These are phyloP conservation scores for Callaeas wilsoni DNA, from an alignment of 2,113 vertebrate species.

Conservation along the genomic window DNA sequence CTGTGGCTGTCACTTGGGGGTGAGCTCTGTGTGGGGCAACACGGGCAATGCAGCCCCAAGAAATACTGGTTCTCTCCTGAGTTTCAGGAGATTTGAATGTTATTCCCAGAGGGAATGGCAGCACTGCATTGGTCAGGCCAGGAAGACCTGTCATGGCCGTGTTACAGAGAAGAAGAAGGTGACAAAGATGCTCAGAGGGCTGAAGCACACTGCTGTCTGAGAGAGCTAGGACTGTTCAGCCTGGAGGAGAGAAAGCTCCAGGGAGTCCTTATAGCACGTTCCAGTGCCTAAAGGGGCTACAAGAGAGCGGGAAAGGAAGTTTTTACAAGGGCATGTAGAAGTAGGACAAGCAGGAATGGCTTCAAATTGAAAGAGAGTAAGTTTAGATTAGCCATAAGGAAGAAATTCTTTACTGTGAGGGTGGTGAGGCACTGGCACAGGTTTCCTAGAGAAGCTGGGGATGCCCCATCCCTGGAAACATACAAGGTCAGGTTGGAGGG, in stretches of 20 bases:
- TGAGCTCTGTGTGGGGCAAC: slow-evolving; percentile 49
- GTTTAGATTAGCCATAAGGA: not conserved
- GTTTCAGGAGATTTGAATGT: not conserved
- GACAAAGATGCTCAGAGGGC: not conserved
- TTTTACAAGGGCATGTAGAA: not conserved
- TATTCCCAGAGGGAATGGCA: not conserved
- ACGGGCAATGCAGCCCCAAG: not conserved
- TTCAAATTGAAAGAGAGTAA: not conserved
- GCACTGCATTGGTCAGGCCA: not conserved
- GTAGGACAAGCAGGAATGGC: not conserved
- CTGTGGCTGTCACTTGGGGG: slow-evolving; percentile 87
- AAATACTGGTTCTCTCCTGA: not conserved
- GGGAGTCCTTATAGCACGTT: not conserved
- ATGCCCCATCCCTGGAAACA: not conserved
- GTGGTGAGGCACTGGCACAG: not conserved
- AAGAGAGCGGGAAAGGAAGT: not conserved
- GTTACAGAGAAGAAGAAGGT: not conserved
- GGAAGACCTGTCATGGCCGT: not conserved
- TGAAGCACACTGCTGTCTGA: not conserved
- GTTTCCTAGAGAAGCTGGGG: not conserved
- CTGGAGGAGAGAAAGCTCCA: not conserved
- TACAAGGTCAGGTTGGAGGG: not conserved
- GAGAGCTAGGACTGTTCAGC: not conserved
- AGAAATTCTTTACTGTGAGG: not conserved
- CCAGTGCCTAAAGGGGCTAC: not conserved